These are phyloP conservation scores for Neodiprion lecontei DNA, from an alignment of 1,140 invertebrate genomes.

Conservation along the genomic window DNA sequence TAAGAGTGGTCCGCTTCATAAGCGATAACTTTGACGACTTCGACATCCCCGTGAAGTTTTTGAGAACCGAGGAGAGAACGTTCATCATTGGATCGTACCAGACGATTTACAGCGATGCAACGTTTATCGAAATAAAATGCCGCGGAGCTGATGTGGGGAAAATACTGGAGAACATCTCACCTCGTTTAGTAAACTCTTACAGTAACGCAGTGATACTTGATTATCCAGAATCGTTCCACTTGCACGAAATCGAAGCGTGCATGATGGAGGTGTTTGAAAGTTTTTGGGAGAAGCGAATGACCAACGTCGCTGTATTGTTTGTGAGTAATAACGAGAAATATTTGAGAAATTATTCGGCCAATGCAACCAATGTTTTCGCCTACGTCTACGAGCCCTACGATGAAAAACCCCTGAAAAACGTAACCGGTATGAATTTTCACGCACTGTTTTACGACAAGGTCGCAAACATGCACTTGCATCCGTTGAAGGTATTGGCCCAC, in stretches of 20 bases:
- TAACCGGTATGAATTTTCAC: background rate
- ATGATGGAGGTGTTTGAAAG: background rate
- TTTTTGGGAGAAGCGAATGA: background rate
- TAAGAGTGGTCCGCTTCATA: background rate
- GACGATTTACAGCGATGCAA: background rate
- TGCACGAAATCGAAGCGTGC: background rate
- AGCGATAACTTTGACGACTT: background rate
- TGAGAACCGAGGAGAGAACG: background rate
- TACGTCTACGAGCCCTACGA: constrained; percentile 4
- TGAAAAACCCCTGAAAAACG: background rate
- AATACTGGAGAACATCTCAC: background rate
- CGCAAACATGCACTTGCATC: background rate
- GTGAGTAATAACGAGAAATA: background rate
- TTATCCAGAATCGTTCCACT: background rate
- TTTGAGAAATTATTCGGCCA: background rate
- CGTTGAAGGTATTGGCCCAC: background rate
- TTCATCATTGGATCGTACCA: background rate
- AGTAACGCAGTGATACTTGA: background rate
- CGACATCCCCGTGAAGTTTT: background rate
- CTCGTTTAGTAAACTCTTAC: background rate
- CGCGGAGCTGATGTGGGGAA: background rate
- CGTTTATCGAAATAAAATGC: background rate
- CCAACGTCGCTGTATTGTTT: background rate
- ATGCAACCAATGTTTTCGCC: background rate
- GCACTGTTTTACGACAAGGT: background rate